phyloP scores from a whole-genome alignment of 2,797 vertebrate species.

The Euthynnus affinis region DNA sequence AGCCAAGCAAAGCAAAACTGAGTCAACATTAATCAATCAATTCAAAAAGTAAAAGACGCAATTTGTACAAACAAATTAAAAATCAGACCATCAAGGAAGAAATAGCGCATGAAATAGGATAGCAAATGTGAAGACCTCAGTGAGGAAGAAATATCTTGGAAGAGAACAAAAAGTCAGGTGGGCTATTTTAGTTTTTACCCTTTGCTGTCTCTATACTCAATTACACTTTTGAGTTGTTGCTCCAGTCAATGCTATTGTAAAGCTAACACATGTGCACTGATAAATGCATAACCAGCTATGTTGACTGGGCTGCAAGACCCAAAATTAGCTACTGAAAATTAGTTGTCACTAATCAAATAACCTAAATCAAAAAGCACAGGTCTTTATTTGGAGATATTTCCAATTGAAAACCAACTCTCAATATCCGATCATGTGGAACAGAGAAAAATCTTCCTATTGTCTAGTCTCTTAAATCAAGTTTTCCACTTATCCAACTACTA shows the following conservation, averaged over 20 bases:
- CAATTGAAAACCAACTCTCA: constrained; percentile 5
- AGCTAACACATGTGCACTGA: background rate
- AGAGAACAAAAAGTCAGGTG: background rate
- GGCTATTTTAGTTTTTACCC: background rate
- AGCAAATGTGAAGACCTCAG: background rate
- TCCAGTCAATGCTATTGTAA: background rate
- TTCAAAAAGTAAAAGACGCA: background rate
- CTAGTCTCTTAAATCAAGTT: background rate
- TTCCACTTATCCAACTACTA: background rate
- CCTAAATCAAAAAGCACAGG: background rate
- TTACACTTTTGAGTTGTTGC: background rate
- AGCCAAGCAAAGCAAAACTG: background rate
- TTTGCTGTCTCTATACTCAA: too few species aligned
- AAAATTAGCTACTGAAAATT: background rate
- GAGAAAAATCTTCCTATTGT: background rate
- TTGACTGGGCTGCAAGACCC: background rate
- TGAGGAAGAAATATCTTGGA: background rate
- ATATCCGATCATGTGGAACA: background rate
- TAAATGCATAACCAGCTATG: background rate
- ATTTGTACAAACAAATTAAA: background rate
- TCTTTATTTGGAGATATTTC: background rate
- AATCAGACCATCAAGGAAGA: background rate
- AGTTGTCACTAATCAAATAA: background rate
- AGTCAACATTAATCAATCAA: background rate
- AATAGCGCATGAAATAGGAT: constrained; percentile 6